Percentiles rank a stretch among this genome's conserved stretches.
Conservation (phyloP, 2,113 vertebrate species). For the Trichechus manatus region DNA sequence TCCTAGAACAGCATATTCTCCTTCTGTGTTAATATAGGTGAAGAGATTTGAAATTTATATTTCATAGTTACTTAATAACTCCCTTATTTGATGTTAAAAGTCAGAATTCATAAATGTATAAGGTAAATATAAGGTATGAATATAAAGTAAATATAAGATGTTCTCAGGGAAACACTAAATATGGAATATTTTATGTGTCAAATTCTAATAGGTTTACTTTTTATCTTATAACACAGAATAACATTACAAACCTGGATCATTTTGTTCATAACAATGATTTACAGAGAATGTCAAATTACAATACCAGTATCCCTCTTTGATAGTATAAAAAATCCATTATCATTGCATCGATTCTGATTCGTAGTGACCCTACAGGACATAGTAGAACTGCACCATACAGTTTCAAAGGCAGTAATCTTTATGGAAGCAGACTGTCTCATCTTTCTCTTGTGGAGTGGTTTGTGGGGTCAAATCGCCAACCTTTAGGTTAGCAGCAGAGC, state of each 20-base stretch:
- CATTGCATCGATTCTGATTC: background rate
- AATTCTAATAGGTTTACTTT: background rate
- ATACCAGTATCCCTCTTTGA: background rate
- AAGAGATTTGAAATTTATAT: background rate
- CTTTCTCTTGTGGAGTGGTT: background rate
- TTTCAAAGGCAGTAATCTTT: background rate
- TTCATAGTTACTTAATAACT: background rate
- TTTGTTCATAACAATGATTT: background rate
- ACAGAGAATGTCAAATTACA: background rate
- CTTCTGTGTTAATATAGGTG: background rate
- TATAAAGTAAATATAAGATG: too few relatives aligned
- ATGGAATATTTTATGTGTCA: slow-evolving; percentile 26
- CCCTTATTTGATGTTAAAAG: background rate
- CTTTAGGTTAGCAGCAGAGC: background rate
- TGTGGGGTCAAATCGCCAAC: too few relatives aligned
- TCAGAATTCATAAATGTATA: slow-evolving; percentile 12
- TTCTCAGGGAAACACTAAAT: background rate
- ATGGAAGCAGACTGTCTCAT: background rate
- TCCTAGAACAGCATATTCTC: background rate
- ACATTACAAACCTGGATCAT: background rate
- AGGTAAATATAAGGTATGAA: background rate
- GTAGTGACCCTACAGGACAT: background rate
- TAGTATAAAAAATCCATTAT: background rate
- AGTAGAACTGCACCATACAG: background rate
- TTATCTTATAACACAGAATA: background rate